These are phyloP conservation scores for Ophioderma brevispina DNA, from an alignment of 35 echinoderm and acorn worm genomes.

Conservation along the genomic window DNA sequence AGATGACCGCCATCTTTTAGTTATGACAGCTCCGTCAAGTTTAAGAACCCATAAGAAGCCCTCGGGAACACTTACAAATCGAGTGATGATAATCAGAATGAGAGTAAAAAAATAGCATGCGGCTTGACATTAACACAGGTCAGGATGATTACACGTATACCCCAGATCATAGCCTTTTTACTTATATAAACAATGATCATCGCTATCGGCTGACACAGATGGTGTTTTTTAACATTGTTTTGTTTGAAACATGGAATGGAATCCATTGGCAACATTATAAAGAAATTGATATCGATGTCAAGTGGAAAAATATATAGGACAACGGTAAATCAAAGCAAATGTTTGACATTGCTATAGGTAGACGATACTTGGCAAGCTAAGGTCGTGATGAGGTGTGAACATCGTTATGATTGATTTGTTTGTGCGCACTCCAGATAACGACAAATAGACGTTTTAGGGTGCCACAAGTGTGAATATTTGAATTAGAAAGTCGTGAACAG, in stretches of 20 bases:
- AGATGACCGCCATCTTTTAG: neutral
- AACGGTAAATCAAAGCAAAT: slow-evolving; percentile 9
- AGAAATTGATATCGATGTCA: neutral
- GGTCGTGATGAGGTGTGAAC: neutral
- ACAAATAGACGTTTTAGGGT: neutral
- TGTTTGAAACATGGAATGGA: neutral
- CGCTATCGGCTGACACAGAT: slow-evolving; percentile 1
- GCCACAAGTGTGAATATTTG: neutral
- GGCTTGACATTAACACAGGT: no score
- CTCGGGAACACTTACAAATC: no score
- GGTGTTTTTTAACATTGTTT: neutral
- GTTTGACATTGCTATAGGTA: neutral
- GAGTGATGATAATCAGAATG: no score
- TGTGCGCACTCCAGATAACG: neutral
- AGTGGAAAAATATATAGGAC: neutral
- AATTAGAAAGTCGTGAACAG: no score
- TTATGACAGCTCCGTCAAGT: no score
- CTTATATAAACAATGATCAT: neutral
- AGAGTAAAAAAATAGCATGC: no score
- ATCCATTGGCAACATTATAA: neutral
- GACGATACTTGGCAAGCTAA: neutral
- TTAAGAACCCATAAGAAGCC: no score
- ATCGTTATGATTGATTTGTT: neutral
- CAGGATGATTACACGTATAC: no score
- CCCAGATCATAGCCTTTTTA: neutral